Base-by-base conservation (phyloP, 2,888 invertebrate genomes). In the Reticulitermes lucifugus region DNA sequence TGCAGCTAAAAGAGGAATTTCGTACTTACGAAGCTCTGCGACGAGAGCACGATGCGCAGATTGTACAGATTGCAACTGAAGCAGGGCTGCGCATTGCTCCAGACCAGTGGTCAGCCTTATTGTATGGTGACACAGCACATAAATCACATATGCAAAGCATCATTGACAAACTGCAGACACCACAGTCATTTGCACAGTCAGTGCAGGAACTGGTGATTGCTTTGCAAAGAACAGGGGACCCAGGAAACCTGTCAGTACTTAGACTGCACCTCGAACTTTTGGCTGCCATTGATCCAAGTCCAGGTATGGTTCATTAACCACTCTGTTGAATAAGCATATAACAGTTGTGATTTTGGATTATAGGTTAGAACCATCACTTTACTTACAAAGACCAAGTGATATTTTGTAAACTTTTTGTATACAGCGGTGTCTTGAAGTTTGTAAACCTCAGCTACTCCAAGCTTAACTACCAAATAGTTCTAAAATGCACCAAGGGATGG, bases 71-170 rank as follows among this genome's bases (percentile, higher is more conserved):
- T 87, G 99, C 99, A 0, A 97, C 98, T 0, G 99, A 99, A 91
- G 98, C 99, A 1, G 99, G 99, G 0, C 92, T 99, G 43, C 93
- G 99, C 86, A 99, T 99, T 87, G 98, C 98, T 0, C 99, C 99
- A 0, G 99, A 99, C 90, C 99, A 99, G 90, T 99, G 99, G 99
- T 98, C 98, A 3, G 97, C 98, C 0, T 91, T 99, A 79, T 92
- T 99, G 0, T 99, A 99, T 90, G 99, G 99, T 0, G 99, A 99
- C 90, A 95, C 96, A 0, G 94, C 95, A 7, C 99, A 99, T 90
- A 99, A 99, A 90, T 97, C 98, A 14, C 98, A 99, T 90, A 99
- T 99, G 99, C 99, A 99, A 91, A 96, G 95, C 89, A 96, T 96
- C 88, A 95, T 95, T 89, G 97, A 97, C 90, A 97, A 98, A 92